phyloP scores from a whole-genome alignment of 92 coral and sea anemone genomes.

The Porites lobata region DNA sequence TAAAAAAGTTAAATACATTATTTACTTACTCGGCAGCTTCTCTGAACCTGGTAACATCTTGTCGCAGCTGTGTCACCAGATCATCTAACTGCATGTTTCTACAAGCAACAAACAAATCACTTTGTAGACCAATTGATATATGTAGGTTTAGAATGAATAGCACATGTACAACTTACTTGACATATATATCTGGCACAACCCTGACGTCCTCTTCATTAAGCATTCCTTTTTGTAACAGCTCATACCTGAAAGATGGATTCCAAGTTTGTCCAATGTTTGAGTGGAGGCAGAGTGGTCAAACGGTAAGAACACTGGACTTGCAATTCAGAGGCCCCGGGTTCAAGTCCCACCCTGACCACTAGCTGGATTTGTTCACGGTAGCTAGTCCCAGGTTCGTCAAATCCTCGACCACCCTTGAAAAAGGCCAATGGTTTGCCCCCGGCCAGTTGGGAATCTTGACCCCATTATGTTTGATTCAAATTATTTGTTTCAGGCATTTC shows the following conservation, averaged over 20 bases:
- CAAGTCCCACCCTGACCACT: too few species aligned
- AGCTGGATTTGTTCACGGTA: too few species aligned
- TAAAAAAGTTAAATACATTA: neutral
- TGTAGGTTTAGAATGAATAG: neutral
- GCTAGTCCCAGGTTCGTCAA: too few species aligned
- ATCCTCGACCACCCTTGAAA: too few species aligned
- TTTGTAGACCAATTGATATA: neutral
- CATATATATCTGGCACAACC: slow-evolving; percentile 88
- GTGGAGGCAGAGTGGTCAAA: too few species aligned
- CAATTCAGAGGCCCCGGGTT: too few species aligned
- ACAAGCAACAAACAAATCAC: neutral
- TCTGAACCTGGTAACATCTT: slow-evolving; percentile 87
- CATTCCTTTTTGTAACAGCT: slow-evolving; percentile 77
- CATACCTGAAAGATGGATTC: slow-evolving; percentile 69
- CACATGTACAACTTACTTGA: slow-evolving; percentile 66
- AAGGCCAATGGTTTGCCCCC: too few species aligned
- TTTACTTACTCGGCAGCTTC: slow-evolving; percentile 94
- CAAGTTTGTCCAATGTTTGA: too few species aligned
- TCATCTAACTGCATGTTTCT: slow-evolving; percentile 97
- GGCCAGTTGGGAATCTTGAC: too few species aligned
- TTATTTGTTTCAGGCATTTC: too few species aligned
- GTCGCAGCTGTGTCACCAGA: slow-evolving; percentile 85
- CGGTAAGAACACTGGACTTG: too few species aligned
- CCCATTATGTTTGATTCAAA: too few species aligned
- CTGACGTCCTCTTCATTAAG: slow-evolving; percentile 89